These are phyloP conservation scores for Clunio marinus DNA, from an alignment of 2,888 invertebrate genomes.

Conservation along the genomic window DNA sequence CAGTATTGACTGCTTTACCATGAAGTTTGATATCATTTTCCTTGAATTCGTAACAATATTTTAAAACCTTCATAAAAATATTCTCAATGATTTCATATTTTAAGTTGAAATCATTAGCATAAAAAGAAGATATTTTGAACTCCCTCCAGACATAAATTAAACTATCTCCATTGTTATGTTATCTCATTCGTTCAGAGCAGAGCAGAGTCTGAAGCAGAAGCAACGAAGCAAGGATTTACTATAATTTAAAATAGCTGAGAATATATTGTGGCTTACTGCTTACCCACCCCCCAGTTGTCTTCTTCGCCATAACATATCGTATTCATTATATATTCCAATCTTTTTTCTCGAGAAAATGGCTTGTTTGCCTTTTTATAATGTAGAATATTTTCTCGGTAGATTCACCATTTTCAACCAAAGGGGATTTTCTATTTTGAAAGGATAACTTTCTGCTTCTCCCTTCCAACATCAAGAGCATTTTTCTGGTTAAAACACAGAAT, in stretches of 20 bases:
- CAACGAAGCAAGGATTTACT: conserved; percentile 38
- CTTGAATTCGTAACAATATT: background rate
- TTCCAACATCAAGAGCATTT: conserved; percentile 33
- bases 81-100: background rate
- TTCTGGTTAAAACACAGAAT: conserved; percentile 18
- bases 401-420: background rate
- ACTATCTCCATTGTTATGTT: background rate
- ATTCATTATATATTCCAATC: conserved; percentile 37
- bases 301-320: conserved; percentile 12
- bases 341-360: background rate
- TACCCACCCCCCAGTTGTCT: background rate
- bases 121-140: conserved; percentile 28
- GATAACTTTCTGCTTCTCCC: conserved; percentile 21
- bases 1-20: too few species aligned
- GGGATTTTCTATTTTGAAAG: conserved; percentile 27
- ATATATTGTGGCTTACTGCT: background rate
- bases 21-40: too few species aligned
- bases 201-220: too few species aligned
- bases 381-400: background rate
- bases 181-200: background rate
- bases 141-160: conserved; percentile 21
- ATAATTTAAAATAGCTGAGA: conserved; percentile 35
- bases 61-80: background rate
- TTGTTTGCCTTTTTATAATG: conserved; percentile 8
- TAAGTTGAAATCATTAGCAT: conserved; percentile 32